A percentile compares a stretch with the other conserved stretches of the same genome.
These are phyloP conservation scores for Campylorhamphus procurvoides DNA, from an alignment of 2,113 vertebrate species.

Conservation along the genomic window DNA sequence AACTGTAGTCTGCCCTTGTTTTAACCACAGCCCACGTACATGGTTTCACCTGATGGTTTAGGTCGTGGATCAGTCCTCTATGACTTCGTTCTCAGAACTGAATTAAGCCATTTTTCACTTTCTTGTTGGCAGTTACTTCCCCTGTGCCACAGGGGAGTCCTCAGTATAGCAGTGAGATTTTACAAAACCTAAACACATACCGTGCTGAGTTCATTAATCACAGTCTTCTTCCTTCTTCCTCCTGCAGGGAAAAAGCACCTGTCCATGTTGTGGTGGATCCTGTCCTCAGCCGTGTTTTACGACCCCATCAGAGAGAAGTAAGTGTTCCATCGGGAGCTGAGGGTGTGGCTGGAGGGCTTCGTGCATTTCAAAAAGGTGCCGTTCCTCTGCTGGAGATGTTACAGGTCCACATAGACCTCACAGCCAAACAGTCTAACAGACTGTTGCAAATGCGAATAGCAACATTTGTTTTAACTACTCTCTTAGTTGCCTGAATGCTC, in stretches of 20 bases:
- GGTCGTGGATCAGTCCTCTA: background rate
- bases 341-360: background rate
- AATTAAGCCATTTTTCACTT: background rate
- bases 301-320: constrained; percentile 98
- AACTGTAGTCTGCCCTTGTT: background rate
- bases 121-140: background rate
- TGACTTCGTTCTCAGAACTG: background rate
- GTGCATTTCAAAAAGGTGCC: background rate
- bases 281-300: constrained; percentile 86
- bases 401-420: background rate
- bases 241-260: constrained; percentile 85
- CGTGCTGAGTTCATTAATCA: background rate
- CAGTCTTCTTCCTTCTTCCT: background rate
- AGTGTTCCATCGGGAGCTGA: background rate
- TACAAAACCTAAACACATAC: background rate
- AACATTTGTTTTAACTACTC: background rate
- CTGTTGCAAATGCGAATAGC: background rate
- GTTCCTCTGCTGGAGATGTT: background rate
- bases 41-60: background rate
- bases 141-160: background rate
- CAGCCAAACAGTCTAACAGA: background rate
- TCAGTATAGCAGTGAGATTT: background rate
- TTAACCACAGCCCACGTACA: background rate
- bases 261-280: constrained; percentile 98
- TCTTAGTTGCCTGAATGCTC: background rate